These are phyloP conservation scores for Petrocephalus schoutedeni DNA, from an alignment of 2,797 vertebrate genomes.

Conservation along the genomic window DNA sequence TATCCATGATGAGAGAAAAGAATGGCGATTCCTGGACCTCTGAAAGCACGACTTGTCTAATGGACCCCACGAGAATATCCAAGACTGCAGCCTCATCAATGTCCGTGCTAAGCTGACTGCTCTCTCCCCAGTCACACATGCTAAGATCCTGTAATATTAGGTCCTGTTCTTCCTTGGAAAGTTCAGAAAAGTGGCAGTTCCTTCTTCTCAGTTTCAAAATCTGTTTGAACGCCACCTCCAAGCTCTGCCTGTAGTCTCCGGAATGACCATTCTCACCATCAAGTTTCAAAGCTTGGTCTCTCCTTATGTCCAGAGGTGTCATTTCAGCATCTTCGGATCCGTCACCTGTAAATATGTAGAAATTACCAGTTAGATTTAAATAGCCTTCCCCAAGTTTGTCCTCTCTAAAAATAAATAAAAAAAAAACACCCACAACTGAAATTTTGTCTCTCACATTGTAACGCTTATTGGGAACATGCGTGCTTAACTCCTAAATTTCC, in stretches of 20 bases:
- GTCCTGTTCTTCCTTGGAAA: constrained; percentile 57
- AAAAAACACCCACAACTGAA: background rate
- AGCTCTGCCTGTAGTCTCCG: constrained; percentile 56
- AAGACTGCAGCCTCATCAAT: constrained; percentile 66
- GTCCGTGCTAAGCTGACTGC: constrained; percentile 29
- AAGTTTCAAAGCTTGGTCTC: constrained; percentile 47
- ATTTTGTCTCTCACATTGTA: background rate
- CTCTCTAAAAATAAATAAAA: background rate
- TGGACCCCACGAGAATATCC: constrained; percentile 72
- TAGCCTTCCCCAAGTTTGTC: background rate
- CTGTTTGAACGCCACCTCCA: constrained; percentile 56
- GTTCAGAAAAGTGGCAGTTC: constrained; percentile 46
- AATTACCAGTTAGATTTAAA: background rate
- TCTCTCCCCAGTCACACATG: constrained; percentile 63
- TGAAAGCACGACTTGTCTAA: constrained; percentile 75
- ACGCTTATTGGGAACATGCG: background rate
- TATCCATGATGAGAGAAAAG: constrained; percentile 87
- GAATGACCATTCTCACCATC: constrained; percentile 59
- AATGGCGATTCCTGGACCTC: constrained; percentile 87
- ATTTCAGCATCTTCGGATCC: constrained; percentile 44
- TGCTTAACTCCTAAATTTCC: background rate
- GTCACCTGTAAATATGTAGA: constrained; percentile 43
- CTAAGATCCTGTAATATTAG: constrained; percentile 57
- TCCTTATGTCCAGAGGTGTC: constrained; percentile 43
- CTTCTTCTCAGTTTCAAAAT: constrained; percentile 58